Conservation (phyloP, 2,888 invertebrate species). For the Petrophora chlorosata region DNA sequence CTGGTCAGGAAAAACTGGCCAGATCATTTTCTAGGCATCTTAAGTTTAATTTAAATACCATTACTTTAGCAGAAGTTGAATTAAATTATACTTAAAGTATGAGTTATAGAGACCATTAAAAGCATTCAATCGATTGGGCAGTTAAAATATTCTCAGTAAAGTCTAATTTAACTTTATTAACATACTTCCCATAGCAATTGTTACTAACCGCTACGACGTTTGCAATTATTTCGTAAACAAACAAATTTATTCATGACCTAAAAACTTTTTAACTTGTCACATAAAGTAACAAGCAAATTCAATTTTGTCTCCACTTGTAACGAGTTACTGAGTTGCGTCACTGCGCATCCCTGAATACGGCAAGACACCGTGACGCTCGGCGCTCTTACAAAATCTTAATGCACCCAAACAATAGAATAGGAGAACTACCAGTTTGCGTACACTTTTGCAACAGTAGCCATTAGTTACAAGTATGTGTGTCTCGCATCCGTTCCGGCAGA, state of each 20-base stretch:
- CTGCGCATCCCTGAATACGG: constrained; percentile 51
- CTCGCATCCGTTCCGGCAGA: constrained; percentile 49
- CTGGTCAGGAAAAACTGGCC: constrained; percentile 14
- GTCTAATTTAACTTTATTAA: too few relatives aligned
- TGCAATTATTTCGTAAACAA: too few relatives aligned
- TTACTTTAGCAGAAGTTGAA: too few relatives aligned
- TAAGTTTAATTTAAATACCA: too few relatives aligned
- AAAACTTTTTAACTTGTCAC: neutral
- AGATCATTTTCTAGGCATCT: neutral
- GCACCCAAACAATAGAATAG: constrained; percentile 68
- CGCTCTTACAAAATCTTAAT: constrained; percentile 61
- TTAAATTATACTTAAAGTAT: too few relatives aligned
- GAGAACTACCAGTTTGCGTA: constrained; percentile 53
- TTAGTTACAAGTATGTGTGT: constrained; percentile 33
- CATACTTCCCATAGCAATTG: too few relatives aligned
- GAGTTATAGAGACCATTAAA: too few relatives aligned
- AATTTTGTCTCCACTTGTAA: constrained; percentile 17
- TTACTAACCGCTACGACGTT: too few relatives aligned
- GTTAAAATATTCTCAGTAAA: too few relatives aligned
- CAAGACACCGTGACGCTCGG: constrained; percentile 57
- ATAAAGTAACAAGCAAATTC: constrained; percentile 1
- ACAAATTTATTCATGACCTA: too few relatives aligned
- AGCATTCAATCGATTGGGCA: too few relatives aligned
- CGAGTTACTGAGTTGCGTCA: constrained; percentile 35
- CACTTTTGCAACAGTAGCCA: constrained; percentile 55